Evolutionary conservation across 1,140 invertebrate species (phyloP), one percentile per base, ranked within the genome.

Genomic region (Lordiphosa stackelbergi): DNA sequence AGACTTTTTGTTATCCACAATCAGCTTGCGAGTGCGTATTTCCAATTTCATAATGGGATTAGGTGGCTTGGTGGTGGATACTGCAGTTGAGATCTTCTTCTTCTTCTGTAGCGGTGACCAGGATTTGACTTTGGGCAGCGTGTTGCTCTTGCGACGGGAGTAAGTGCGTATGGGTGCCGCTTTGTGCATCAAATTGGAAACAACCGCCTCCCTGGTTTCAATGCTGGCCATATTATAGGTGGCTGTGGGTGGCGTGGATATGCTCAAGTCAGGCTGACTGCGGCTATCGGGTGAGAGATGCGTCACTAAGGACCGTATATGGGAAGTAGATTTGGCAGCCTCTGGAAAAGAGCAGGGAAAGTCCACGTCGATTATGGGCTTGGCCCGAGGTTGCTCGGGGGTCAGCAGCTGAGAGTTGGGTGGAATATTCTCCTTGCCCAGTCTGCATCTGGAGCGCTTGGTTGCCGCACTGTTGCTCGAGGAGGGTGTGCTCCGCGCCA

Each of bases 81-180:
- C 46, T 11, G 37, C 24, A 0, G 46, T 6, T 0, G 43, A 9
- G 7, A 3, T 13, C 3, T 52, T 66, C 10, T 60, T 73, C 13
- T 56, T 84, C 31, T 51, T 84, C 3, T 41, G 49, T 6, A 83
- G 3, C 2, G 75, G 66, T 4, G 77, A 75, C 72, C 68, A 83
- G 0, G 28, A 38, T 16, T 52, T 72, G 2, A 45, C 0, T 8
- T 69, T 45, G 9, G n/a, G 28, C 3, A 37, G 4, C 0, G 16
- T 6, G 1, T 16, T 55, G 1, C 13, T 10, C 3, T 56, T 71
- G 13, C 52, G 54, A 0, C 78, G 73, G 3, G 73, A 40, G 36
- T 86, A 86, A 2, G 85, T 86, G 5, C 70, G 60, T n/a, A 53
- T 10, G 24, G 54, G 46, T n/a, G 55, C 41, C 11, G 53, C 45